Evolutionary conservation across 2,797 vertebrate species (phyloP).

Genomic region (Peromyscus eremicus): DNA sequence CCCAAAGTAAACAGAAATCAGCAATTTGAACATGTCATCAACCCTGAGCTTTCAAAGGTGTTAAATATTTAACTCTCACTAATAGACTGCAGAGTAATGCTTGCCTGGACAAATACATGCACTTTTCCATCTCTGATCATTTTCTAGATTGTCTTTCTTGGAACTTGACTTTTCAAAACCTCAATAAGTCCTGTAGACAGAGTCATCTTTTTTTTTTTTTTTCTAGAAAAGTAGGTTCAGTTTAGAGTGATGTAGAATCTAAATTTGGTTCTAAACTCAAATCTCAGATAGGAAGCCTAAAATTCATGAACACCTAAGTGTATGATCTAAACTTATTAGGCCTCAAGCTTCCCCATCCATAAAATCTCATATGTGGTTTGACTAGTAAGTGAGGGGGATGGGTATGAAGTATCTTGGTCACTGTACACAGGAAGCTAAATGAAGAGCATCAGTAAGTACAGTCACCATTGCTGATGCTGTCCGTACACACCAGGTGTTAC

Average conservation of each 20-base stretch:
- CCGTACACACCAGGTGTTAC: not conserved
- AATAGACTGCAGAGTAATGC: conserved; percentile 64
- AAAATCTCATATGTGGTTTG: not conserved
- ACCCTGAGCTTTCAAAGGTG: conserved; percentile 61
- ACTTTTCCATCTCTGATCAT: not conserved
- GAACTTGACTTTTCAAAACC: conserved; percentile 17
- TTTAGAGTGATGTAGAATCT: not conserved
- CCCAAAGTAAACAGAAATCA: conserved; percentile 64
- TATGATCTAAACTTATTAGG: not conserved
- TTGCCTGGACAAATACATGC: not conserved
- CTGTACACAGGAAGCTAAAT: not conserved
- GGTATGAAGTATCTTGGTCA: not conserved
- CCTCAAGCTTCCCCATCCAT: not conserved
- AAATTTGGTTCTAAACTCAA: not conserved
- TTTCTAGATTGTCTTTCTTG: not conserved
- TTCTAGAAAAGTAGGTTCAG: not conserved
- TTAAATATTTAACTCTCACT: conserved; percentile 71
- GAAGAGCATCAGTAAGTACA: not conserved
- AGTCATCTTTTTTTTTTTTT: not conserved
- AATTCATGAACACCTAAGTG: not conserved
- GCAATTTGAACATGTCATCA: conserved; percentile 73
- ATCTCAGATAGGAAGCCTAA: not conserved
- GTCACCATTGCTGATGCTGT: too few species aligned
- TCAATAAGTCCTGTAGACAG: not conserved
- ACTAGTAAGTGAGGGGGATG: not conserved